Conservation (phyloP, 2,113 vertebrate genomes). For the Petrocephalus microphthalmus region DNA sequence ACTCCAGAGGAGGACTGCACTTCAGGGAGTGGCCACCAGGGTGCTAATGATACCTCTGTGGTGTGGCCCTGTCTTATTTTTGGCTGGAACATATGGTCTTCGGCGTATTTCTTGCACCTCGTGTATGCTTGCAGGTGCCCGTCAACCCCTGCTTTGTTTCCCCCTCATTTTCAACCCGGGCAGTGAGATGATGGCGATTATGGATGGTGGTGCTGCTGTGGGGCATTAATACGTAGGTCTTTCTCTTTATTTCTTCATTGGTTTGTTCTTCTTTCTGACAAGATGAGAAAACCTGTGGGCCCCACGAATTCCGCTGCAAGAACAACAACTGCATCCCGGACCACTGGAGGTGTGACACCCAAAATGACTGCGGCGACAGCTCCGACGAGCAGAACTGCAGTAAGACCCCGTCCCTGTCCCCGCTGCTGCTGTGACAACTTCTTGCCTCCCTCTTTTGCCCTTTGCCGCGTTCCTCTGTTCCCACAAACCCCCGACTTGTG, state of each 20-base stretch:
- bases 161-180: background rate
- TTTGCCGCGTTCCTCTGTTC: background rate
- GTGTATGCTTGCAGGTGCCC: background rate
- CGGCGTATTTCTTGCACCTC: background rate
- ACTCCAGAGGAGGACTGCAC: background rate
- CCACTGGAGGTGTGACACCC: slow-evolving; percentile 93
- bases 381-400: slow-evolving; percentile 95
- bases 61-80: background rate
- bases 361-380: slow-evolving; percentile 92
- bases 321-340: slow-evolving; percentile 96
- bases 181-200: background rate
- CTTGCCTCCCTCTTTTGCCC: background rate
- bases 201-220: background rate
- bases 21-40: background rate
- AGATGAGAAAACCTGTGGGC: slow-evolving; percentile 94
- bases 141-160: background rate
- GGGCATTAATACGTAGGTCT: background rate
- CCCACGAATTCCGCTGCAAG: slow-evolving; percentile 96
- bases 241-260: slow-evolving; percentile 5
- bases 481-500: background rate
- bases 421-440: background rate
- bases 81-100: background rate
- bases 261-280: slow-evolving; percentile 23
- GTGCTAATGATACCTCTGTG: background rate
- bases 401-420: slow-evolving; percentile 48